Evolutionary conservation across 2,797 vertebrate species (phyloP), one percentile per base, ranked within the genome.

Genomic region (Mus caroli): DNA sequence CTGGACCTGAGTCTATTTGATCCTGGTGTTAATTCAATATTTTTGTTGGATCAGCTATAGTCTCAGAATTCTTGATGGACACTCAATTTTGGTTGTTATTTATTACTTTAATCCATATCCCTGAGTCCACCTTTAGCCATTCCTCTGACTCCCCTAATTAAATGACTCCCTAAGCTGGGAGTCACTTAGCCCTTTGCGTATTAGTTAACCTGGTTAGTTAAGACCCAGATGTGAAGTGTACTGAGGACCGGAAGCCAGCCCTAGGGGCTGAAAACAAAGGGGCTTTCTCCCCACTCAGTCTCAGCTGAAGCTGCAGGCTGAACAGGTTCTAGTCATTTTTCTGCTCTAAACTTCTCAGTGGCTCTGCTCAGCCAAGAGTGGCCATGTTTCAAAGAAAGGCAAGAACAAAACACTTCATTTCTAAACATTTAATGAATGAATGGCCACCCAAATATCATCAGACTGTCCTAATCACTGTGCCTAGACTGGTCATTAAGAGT

Each of bases 331-430:
- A 34, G 40, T 58, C 28, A 28, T 46, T 93, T 88, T 46, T 92
- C 75, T 5, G 2, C 37, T 84, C 43, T 86, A 46, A n/a, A 52
- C 60, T 85, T 13, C 54, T n/a, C n/a, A 62, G 20, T 20, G 90
- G 54, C 71, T 88, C 58, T 60, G 71, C 34, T 67, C 8, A 7
- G 78, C 40, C 11, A 78, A 93, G 22, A 9, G 75, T 43, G 56
- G 92, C 77, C 76, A 88, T 62, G 60, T 62, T 85, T 40, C 58
- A 83, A 52, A 92, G 93, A 88, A 93, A 95, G 83, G 43, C 54
- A 73, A 89, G 88, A 85, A 62, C 50, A 40, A 50, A 84, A 71
- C n/a, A 90, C 46, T 71, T 77, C 60, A 62, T 46, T 64, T 34
- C 28, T 87, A 52, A 92, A 88, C 40, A 64, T 12, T 77, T 62